Evolutionary conservation across 2,888 invertebrate genomes (phyloP).

Genomic region (Eristalis intricaria): DNA sequence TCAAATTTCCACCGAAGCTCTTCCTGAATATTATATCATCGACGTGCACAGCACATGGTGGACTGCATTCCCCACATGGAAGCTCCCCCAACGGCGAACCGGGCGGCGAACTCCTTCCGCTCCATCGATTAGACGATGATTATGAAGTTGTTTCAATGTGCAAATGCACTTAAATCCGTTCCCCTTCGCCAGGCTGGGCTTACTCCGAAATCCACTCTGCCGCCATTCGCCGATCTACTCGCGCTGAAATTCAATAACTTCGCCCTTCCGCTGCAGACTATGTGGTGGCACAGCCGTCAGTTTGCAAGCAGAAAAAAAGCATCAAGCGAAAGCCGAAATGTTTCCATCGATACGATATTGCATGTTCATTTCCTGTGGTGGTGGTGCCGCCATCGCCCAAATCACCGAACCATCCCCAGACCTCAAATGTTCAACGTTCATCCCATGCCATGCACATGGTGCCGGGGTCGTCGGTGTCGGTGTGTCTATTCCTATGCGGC

Average conservation of each 20-base stretch:
- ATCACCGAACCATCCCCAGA: constrained; percentile 58
- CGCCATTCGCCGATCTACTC: constrained; percentile 60
- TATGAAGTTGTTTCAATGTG: constrained; percentile 19
- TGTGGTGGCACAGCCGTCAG: neutral
- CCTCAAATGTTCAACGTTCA: constrained; percentile 50
- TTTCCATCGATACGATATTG: constrained; percentile 60
- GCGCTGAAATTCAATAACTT: constrained; percentile 65
- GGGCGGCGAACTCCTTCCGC: neutral
- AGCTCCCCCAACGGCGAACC: neutral
- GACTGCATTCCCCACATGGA: constrained; percentile 4
- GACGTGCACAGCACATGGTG: neutral
- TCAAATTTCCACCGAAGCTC: constrained; percentile 37
- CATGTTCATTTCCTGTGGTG: constrained; percentile 67
- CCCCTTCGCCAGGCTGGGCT: constrained; percentile 5
- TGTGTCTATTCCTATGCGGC: neutral
- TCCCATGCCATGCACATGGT: neutral
- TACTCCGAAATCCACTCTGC: constrained; percentile 35
- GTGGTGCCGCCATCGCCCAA: constrained; percentile 42
- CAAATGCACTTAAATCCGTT: constrained; percentile 55
- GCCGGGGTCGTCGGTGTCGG: neutral
- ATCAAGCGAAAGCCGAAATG: constrained; percentile 23
- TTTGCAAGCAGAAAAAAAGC: neutral
- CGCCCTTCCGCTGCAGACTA: constrained; percentile 61
- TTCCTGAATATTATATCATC: constrained; percentile 52
- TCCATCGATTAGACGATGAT: constrained; percentile 31